These are phyloP conservation scores for Melanotaenia trifasciata DNA, from an alignment of 2,797 vertebrate genomes.

Conservation along the genomic window DNA sequence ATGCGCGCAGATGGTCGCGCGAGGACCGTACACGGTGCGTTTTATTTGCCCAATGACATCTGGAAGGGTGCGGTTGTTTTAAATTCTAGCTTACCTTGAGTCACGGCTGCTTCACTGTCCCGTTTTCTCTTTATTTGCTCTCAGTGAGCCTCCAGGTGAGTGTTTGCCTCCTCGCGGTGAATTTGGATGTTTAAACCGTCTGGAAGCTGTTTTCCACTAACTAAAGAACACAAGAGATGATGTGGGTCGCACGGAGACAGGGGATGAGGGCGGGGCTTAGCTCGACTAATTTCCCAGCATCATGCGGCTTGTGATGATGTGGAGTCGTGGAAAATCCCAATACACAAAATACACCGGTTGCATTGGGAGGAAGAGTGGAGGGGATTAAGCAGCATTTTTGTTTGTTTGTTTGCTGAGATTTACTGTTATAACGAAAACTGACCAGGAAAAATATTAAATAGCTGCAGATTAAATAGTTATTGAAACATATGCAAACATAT, in stretches of 20 bases:
- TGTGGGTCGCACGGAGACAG: background rate
- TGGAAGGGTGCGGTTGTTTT: background rate
- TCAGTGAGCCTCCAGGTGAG: background rate
- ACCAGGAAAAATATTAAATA: too few relatives aligned
- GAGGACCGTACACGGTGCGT: background rate
- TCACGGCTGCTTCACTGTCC: too few relatives aligned
- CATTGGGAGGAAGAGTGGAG: background rate
- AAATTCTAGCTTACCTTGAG: constrained; percentile 6
- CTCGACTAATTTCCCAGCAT: background rate
- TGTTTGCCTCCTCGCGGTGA: background rate
- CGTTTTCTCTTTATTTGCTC: background rate
- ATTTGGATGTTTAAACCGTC: background rate
- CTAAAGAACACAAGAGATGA: background rate
- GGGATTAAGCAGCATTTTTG: background rate
- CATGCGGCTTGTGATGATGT: background rate
- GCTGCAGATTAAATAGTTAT: too few relatives aligned
- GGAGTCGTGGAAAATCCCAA: background rate
- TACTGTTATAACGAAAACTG: too few relatives aligned
- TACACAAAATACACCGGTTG: background rate
- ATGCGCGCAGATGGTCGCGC: background rate
- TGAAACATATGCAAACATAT: too few relatives aligned
- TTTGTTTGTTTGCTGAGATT: too few relatives aligned
- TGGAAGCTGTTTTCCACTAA: background rate
- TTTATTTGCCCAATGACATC: background rate
- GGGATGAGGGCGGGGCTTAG: constrained; percentile 1